Base-by-base conservation (phyloP, 2,888 invertebrate genomes). In the Branchipolynoe longqiensis region DNA sequence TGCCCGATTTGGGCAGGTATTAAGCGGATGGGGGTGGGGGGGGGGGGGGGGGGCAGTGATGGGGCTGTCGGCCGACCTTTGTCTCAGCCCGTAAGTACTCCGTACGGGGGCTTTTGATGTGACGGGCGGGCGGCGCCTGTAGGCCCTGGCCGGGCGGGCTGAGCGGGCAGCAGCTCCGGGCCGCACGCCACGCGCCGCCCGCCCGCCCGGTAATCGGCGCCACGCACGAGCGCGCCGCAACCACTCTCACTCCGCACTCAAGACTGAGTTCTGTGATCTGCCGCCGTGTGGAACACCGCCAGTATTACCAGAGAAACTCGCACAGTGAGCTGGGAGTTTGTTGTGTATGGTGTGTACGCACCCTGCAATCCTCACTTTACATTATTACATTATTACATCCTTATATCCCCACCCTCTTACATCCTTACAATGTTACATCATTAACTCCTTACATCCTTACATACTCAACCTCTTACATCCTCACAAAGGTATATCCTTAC, bases 221-320 rank as follows among this genome's bases (percentile, higher is more conserved):
- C 69, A 69, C 69, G 69, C 69, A n/a, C 69, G 38, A 25, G 62
- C 69, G 69, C 69, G 22, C 3, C 38, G 36, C 69, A 69, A 69
- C 38, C 69, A 38, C 3, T 4, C 36, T 18, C 69, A 69, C 69
- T 33, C 69, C 69, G 36, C 31, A 33, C n/a, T n/a, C n/a, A n/a
- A n/a, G n/a, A n/a, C n/a, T n/a, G n/a, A n/a, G n/a, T n/a, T n/a
- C n/a, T n/a, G n/a, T n/a, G n/a, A n/a, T n/a, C n/a, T n/a, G n/a
- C n/a, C n/a, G n/a, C n/a, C n/a, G n/a, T n/a, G n/a, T n/a, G n/a
- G n/a, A n/a, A n/a, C n/a, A n/a, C n/a, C n/a, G n/a, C n/a, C n/a
- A n/a, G n/a, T n/a, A n/a, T n/a, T n/a, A n/a, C n/a, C n/a, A n/a
- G n/a, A n/a, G n/a, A n/a, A n/a, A n/a, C n/a, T n/a, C n/a, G n/a